phyloP scores from a whole-genome alignment of 2,113 vertebrate genomes.

The Xerus inauris region DNA sequence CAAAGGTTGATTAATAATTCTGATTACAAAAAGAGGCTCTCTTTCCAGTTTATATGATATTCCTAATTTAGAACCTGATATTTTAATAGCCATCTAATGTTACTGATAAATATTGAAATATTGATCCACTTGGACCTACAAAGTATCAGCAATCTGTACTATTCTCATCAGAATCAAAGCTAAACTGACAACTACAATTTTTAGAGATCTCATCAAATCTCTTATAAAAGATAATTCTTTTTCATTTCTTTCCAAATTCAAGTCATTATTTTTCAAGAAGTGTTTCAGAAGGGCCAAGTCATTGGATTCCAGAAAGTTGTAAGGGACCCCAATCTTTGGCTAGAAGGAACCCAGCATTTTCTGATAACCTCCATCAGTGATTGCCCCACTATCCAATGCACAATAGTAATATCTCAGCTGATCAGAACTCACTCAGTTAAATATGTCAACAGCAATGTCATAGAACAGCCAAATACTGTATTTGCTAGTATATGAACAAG shows the following conservation, averaged over 20 bases:
- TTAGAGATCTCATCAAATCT: neutral
- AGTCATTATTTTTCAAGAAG: constrained; percentile 27
- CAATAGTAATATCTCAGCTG: neutral
- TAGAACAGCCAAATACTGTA: neutral
- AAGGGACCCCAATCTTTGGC: neutral
- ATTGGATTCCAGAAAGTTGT: neutral
- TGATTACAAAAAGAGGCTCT: neutral
- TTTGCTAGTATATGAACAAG: neutral
- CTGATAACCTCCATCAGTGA: neutral
- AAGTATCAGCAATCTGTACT: neutral
- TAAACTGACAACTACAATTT: constrained; percentile 12
- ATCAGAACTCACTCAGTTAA: neutral
- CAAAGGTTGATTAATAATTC: neutral
- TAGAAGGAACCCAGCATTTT: constrained; percentile 36
- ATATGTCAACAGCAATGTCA: neutral
- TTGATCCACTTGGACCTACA: neutral
- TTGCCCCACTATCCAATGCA: neutral
- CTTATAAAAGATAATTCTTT: neutral
- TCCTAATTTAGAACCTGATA: constrained; percentile 48
- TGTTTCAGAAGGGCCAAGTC: neutral
- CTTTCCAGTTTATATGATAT: neutral
- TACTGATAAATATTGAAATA: constrained; percentile 10
- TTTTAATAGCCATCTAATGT: constrained; percentile 22
- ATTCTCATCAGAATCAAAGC: neutral
- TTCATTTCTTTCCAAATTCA: constrained; percentile 1